These are phyloP conservation scores for Apodemus agrarius DNA, from an alignment of 2,797 vertebrate species.

Conservation along the genomic window DNA sequence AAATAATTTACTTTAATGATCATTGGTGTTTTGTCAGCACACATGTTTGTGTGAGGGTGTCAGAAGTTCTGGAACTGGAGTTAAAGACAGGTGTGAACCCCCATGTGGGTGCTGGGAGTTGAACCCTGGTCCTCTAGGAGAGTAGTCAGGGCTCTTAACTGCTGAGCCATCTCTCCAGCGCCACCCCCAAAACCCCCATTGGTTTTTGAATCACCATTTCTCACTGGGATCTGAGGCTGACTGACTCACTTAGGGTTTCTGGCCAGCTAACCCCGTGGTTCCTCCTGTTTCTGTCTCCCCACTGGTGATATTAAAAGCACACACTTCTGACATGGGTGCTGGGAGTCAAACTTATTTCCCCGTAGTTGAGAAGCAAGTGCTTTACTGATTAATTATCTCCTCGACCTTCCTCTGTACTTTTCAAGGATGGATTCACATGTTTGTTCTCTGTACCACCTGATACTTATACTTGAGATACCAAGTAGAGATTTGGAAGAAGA, in stretches of 20 bases:
- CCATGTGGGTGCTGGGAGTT: too few relatives aligned
- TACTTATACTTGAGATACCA: constrained; percentile 9
- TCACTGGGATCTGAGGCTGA: not conserved
- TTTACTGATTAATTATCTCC: not conserved
- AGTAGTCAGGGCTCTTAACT: not conserved
- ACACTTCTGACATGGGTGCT: not conserved
- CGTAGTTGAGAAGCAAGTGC: not conserved
- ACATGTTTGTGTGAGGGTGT: too few relatives aligned
- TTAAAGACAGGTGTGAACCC: too few relatives aligned
- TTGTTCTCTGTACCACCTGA: constrained; percentile 4
- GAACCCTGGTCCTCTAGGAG: too few relatives aligned
- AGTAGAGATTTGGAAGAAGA: constrained; percentile 14
- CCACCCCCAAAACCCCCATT: not conserved
- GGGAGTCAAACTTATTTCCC: not conserved
- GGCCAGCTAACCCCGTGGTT: not conserved
- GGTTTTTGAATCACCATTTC: not conserved
- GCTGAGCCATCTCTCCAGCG: not conserved
- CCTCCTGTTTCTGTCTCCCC: not conserved
- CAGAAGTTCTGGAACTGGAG: too few relatives aligned
- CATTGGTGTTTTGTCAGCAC: too few relatives aligned
- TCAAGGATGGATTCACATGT: not conserved
- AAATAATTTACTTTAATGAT: too few relatives aligned
- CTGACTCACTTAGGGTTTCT: not conserved
- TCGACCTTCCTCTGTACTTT: not conserved
- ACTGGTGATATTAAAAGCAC: not conserved